phyloP scores from a whole-genome alignment of 2,113 vertebrate genomes.

The Ailuropoda melanoleuca region DNA sequence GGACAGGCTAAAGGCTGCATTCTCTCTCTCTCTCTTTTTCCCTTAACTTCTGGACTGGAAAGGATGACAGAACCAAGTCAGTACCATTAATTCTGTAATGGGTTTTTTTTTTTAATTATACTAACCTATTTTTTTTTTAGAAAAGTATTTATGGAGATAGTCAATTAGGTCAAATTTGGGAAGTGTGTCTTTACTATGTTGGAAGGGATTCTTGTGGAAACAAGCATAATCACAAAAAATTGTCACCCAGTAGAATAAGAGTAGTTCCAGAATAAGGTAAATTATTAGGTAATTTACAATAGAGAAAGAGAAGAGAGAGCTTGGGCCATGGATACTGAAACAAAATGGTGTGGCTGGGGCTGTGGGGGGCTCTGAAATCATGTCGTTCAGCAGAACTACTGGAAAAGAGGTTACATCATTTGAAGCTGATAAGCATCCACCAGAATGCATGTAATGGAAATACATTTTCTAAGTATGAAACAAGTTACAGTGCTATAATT shows the following conservation, averaged over 20 bases:
- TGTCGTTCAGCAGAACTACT: accelerated
- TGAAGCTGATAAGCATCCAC: background rate
- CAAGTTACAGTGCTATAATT: background rate
- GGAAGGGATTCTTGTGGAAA: background rate
- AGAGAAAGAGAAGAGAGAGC: background rate
- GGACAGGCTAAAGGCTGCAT: background rate
- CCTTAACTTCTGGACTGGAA: background rate
- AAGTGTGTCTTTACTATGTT: background rate
- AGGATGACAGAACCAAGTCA: background rate
- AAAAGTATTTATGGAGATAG: background rate
- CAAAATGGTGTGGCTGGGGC: background rate
- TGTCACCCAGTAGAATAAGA: background rate
- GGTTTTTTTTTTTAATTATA: background rate
- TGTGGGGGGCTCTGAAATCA: background rate
- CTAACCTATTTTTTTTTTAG: background rate
- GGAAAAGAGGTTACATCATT: background rate
- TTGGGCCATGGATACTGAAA: background rate
- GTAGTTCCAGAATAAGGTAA: background rate
- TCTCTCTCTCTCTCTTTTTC: background rate
- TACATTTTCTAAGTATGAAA: background rate
- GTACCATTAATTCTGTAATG: background rate
- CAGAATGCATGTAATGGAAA: background rate
- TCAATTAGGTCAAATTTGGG: background rate
- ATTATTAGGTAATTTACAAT: background rate
- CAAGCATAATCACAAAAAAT: background rate